Evolutionary conservation across 2,113 vertebrate species (phyloP).

Genomic region (Microcebus murinus): DNA sequence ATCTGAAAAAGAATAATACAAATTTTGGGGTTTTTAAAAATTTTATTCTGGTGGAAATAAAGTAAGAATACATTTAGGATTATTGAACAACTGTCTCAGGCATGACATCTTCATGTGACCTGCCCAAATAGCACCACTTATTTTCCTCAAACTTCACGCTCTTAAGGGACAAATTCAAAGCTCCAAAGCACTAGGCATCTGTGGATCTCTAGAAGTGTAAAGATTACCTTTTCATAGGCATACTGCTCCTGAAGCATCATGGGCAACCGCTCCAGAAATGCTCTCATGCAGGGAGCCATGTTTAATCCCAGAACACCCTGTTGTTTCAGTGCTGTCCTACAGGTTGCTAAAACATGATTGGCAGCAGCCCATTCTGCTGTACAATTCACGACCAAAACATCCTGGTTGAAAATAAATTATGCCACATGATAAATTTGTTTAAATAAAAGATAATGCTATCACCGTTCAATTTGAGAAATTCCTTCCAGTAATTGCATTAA

Average conservation of each 20-base stretch:
- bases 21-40: neutral
- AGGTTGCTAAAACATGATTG: conserved; percentile 95
- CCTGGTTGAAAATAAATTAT: conserved; percentile 85
- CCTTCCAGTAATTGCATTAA: neutral
- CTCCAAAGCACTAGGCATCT: neutral
- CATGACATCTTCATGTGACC: neutral
- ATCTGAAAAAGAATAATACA: conserved; percentile 25
- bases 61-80: conserved; percentile 3
- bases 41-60: conserved; percentile 14
- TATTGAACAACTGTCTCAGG: neutral
- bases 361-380: conserved; percentile 93
- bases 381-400: conserved; percentile 96
- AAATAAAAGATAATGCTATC: conserved; percentile 21
- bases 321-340: conserved; percentile 94
- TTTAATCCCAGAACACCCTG: conserved; percentile 96
- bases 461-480: neutral
- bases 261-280: conserved; percentile 96
- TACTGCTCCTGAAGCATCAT: conserved; percentile 99
- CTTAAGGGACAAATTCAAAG: neutral
- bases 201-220: neutral
- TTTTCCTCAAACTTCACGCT: neutral
- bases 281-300: conserved; percentile 97
- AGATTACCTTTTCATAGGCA: conserved; percentile 94
- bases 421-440: neutral
- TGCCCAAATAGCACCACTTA: neutral